phyloP scores from a whole-genome alignment of 2,113 vertebrate genomes.

The Cinclus mexicanus region DNA sequence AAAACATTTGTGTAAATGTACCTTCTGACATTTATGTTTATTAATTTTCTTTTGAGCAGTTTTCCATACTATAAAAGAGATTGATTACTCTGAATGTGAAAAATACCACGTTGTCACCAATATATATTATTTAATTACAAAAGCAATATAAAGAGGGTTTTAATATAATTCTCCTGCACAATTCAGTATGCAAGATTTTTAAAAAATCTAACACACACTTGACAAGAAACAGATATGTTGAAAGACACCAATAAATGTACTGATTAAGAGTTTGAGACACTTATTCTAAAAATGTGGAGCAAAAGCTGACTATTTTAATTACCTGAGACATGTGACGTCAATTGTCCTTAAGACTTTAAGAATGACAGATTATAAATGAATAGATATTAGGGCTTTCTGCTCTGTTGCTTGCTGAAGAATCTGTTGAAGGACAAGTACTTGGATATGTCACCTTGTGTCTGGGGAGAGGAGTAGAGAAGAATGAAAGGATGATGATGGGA shows the following conservation, averaged over 20 bases:
- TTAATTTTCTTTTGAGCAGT: slow-evolving; percentile 43
- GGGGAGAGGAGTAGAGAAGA: slow-evolving; percentile 55
- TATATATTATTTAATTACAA: slow-evolving; percentile 59
- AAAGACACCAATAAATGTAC: slow-evolving; percentile 75
- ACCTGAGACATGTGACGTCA: slow-evolving; percentile 94
- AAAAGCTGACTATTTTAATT: slow-evolving; percentile 85
- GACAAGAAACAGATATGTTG: slow-evolving; percentile 70
- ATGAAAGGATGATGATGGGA: slow-evolving; percentile 71
- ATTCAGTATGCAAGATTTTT: slow-evolving; percentile 42
- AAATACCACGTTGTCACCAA: slow-evolving; percentile 59
- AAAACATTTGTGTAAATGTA: slow-evolving; percentile 54
- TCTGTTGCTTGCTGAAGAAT: slow-evolving; percentile 82
- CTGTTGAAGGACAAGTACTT: slow-evolving; percentile 82
- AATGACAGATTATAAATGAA: slow-evolving; percentile 88
- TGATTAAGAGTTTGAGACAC: slow-evolving; percentile 72
- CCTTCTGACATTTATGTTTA: slow-evolving; percentile 49
- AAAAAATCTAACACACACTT: slow-evolving; percentile 29
- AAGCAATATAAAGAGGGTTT: slow-evolving; percentile 31
- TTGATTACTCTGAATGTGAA: slow-evolving; percentile 25
- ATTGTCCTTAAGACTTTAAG: slow-evolving; percentile 89
- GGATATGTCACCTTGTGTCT: slow-evolving; percentile 84
- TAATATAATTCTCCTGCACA: slow-evolving; percentile 34
- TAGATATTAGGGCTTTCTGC: slow-evolving; percentile 87
- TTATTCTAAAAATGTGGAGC: slow-evolving; percentile 74
- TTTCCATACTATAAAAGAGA: slow-evolving; percentile 44